phyloP scores from a whole-genome alignment of 1,140 invertebrate genomes.

The Limonius californicus region DNA sequence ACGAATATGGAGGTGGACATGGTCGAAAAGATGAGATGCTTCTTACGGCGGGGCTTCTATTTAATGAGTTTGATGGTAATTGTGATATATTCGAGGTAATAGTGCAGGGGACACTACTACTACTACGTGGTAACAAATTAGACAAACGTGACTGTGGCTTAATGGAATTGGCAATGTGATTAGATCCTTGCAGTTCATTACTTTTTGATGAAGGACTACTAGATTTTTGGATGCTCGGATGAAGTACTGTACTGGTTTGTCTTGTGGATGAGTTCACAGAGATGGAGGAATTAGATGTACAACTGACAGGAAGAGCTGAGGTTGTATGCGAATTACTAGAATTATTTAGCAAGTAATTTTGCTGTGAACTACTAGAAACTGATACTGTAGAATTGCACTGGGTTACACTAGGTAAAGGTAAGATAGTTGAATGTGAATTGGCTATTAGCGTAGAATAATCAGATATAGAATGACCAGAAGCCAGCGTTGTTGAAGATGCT shows the following conservation, averaged over 20 bases:
- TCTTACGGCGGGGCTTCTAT: constrained; percentile 30
- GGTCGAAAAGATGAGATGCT: constrained; percentile 51
- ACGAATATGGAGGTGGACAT: constrained; percentile 17
- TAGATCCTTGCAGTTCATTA: not conserved
- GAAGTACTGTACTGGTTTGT: not conserved
- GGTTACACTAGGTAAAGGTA: not conserved
- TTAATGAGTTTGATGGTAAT: not conserved
- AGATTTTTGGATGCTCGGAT: not conserved
- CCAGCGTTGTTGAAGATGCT: not conserved
- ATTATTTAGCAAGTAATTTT: not conserved
- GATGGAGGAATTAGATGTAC: not conserved
- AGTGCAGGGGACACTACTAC: not conserved
- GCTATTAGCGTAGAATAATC: not conserved
- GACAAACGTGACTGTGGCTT: not conserved
- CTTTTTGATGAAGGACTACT: not conserved
- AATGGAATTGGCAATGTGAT: not conserved
- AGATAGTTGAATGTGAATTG: not conserved
- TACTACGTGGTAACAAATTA: not conserved
- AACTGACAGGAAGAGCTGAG: not conserved
- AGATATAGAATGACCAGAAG: not conserved
- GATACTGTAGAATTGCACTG: constrained; percentile 3
- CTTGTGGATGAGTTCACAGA: not conserved
- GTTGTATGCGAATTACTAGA: not conserved
- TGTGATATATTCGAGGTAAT: not conserved
- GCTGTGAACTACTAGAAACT: not conserved